Conservation (phyloP, 1,140 invertebrate genomes). For the Antheraea pernyi region DNA sequence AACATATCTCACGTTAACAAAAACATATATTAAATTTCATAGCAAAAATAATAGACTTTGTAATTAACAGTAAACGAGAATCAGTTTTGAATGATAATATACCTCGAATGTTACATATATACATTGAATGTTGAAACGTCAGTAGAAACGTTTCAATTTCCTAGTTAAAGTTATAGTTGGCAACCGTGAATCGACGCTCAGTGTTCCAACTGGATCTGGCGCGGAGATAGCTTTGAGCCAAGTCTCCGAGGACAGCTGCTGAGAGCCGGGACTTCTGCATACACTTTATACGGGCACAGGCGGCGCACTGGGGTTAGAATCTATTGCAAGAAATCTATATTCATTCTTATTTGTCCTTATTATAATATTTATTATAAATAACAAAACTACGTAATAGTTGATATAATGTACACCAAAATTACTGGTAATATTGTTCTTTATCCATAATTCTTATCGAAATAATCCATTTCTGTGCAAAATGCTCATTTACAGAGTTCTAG, state of each 20-base stretch:
- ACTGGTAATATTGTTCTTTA: no score
- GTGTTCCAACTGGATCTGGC: not conserved
- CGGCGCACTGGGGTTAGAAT: not conserved
- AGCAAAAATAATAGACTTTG: no score
- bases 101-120: not conserved
- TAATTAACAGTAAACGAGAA: not conserved
- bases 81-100: not conserved
- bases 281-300: conserved; percentile 24
- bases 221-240: conserved; percentile 25
- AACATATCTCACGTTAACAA: no score
- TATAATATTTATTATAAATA: no score
- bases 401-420: no score
- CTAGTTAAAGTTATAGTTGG: not conserved
- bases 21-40: no score
- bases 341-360: not conserved
- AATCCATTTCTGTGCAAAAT: no score
- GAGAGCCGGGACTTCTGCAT: conserved; percentile 19
- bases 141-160: not conserved
- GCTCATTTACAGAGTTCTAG: no score
- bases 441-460: no score
- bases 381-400: no score
- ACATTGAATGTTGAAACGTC: not conserved
- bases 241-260: conserved; percentile 26
- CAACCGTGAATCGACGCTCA: not conserved
- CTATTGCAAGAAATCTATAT: not conserved